Evolutionary conservation across 1,140 invertebrate genomes (phyloP).

Genomic region (Ceratoteleas bidentatus): DNA sequence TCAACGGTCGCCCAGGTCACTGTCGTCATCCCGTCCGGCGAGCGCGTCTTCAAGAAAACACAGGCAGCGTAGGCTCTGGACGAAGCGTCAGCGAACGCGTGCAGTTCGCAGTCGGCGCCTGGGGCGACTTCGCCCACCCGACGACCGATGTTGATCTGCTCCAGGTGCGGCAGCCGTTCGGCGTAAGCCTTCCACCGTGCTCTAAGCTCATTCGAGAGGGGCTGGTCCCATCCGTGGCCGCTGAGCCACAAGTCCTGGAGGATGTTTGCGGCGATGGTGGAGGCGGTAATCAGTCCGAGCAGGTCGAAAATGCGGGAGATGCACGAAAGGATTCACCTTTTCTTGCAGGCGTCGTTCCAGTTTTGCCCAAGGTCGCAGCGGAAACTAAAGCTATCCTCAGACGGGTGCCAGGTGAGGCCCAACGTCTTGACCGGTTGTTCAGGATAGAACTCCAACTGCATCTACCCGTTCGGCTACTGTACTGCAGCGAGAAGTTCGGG

Average conservation of each 20-base stretch:
- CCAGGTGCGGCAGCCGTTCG: not conserved
- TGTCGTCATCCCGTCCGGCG: not conserved
- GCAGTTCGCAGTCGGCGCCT: not conserved
- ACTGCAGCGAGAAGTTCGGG: not conserved
- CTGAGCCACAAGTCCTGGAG: not conserved
- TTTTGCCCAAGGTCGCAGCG: not conserved
- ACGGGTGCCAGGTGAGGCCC: not conserved
- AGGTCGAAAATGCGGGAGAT: not conserved
- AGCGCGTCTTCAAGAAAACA: not conserved
- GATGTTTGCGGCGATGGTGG: too few species aligned
- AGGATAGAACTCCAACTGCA: not conserved
- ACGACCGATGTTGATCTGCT: not conserved
- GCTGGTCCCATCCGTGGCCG: not conserved
- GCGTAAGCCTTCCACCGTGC: not conserved
- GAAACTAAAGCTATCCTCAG: not conserved
- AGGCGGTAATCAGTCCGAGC: not conserved
- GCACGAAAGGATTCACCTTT: not conserved
- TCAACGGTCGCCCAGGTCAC: not conserved
- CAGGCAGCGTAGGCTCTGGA: not conserved
- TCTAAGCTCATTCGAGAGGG: too few species aligned
- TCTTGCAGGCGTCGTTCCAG: not conserved
- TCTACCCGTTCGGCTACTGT: not conserved
- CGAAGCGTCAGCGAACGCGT: not conserved
- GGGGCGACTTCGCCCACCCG: not conserved
- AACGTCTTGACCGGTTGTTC: not conserved